A percentile compares a stretch with the other conserved stretches of the same genome.
Evolutionary conservation across 2,888 invertebrate genomes (phyloP).

Genomic region (Lathronympha strigana): DNA sequence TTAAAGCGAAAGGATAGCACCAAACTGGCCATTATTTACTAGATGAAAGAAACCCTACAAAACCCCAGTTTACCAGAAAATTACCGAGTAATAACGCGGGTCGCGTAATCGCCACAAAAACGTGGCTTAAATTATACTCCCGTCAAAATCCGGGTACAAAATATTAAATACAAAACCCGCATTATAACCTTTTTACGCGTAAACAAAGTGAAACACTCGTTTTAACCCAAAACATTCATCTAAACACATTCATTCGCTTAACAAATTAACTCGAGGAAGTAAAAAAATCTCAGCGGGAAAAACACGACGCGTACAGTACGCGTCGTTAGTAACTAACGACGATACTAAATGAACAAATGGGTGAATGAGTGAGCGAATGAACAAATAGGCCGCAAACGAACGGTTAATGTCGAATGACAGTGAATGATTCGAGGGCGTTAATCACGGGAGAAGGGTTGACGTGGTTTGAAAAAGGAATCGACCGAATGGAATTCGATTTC

Average conservation of each 20-base stretch:
- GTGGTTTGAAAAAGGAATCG: slow-evolving; percentile 50
- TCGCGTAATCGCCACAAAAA: slow-evolving; percentile 33
- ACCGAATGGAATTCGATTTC: slow-evolving; percentile 44
- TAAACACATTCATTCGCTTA: slow-evolving; percentile 64
- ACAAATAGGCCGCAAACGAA: slow-evolving; percentile 65
- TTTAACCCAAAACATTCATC: slow-evolving; percentile 51
- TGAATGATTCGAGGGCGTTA: slow-evolving; percentile 65
- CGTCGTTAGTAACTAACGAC: slow-evolving; percentile 60
- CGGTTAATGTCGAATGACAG: slow-evolving; percentile 64
- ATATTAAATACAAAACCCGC: slow-evolving; percentile 38
- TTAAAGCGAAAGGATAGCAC: neutral
- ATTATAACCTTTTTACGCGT: slow-evolving; percentile 53
- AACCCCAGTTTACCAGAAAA: slow-evolving; percentile 16
- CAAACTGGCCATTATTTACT: slow-evolving; percentile 30
- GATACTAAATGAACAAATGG: slow-evolving; percentile 64
- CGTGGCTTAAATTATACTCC: slow-evolving; percentile 32
- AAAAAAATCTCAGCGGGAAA: slow-evolving; percentile 51
- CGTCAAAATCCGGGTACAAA: slow-evolving; percentile 31
- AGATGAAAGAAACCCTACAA: slow-evolving; percentile 27
- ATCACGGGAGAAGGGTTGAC: slow-evolving; percentile 56
- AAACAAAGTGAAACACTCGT: slow-evolving; percentile 57
- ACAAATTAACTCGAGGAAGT: slow-evolving; percentile 61
- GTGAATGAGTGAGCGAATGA: slow-evolving; percentile 52
- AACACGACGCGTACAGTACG: slow-evolving; percentile 47
- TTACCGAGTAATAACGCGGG: slow-evolving; percentile 22